Evolutionary conservation across 2,113 vertebrate genomes (phyloP), one percentile per base, ranked within the genome.

Genomic region (Calonectris borealis): DNA sequence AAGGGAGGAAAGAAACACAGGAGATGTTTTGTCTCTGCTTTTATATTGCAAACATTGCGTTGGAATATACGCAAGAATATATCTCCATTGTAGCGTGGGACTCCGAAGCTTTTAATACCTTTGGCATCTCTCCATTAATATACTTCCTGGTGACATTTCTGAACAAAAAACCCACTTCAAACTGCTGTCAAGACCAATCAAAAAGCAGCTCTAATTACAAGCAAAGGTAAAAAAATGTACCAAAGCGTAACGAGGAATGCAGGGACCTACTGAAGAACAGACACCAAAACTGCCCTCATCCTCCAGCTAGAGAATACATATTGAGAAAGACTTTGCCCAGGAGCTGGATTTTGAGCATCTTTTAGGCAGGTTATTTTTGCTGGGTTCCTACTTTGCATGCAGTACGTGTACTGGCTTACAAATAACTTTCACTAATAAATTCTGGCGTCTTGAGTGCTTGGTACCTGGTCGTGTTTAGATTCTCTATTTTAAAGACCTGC

Each of bases 11-110:
- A 85, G 89, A 77, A 91, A 71, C 60, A 66, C 29, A 25, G 75
- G 55, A 72, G 48, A 31, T 61, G 61, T 87, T 94, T 95, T 95
- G 40, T 85, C 18, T 85, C 65, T 94, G 86, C 78, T 85, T 94
- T 97, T 80, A 8, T 77, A 32, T 38, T 66, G 65, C 73, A 79
- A 82, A 92, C 21, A 83, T 48, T 86, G 26, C 64, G 38, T 21
- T n/a, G 84, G 83, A 91, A 94, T 54, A 88, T 13, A 51, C 24
- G 65, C 0, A 20, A 80, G 71, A 88, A 83, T 76, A 9, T 88
- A 61, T 42, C 57, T 61, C 65, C 72, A 58, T 91, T 95, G 78
- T 73, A 70, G 62, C 0, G 0, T 16, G 40, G 73, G 54, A 54
- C 18, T 57, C 49, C 4, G 24, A 15, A 49, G 51, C 58, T 89